phyloP scores from a whole-genome alignment of 2,113 vertebrate species.

The Dicentrarchus labrax region DNA sequence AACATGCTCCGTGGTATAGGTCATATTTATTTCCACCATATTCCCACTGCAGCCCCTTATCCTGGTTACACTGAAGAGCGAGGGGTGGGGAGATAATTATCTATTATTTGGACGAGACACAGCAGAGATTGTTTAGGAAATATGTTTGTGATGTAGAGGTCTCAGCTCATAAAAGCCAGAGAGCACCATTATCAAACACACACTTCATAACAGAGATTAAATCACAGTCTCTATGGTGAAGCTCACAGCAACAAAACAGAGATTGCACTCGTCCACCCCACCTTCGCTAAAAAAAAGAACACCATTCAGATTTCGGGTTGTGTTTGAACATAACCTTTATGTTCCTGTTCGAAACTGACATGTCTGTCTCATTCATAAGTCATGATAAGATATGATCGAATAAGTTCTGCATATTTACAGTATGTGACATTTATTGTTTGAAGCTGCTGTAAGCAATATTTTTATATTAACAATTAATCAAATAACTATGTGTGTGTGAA shows the following conservation, averaged over 20 bases:
- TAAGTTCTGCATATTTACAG: neutral
- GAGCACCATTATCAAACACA: conserved; percentile 17
- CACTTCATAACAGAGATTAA: conserved; percentile 58
- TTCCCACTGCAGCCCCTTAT: conserved; percentile 27
- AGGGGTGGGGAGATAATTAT: conserved; percentile 5
- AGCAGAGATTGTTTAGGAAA: conserved; percentile 47
- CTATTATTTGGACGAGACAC: neutral
- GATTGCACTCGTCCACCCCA: neutral
- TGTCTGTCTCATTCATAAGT: no score
- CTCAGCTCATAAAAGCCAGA: conserved; percentile 42
- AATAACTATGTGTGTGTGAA: no score
- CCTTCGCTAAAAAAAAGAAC: neutral
- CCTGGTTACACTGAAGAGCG: neutral
- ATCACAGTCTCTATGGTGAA: conserved; percentile 32
- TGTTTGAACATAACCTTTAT: neutral
- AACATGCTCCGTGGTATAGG: neutral
- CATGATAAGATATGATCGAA: neutral
- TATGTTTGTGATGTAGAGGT: conserved; percentile 20
- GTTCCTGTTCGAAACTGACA: neutral
- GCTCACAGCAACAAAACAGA: conserved; percentile 8
- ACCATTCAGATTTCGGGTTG: neutral
- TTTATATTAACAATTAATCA: neutral
- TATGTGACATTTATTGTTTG: neutral
- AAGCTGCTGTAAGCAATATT: neutral
- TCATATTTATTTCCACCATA: conserved; percentile 18